Percentiles rank a stretch among this genome's conserved stretches.
Conservation (phyloP, 2,888 invertebrate genomes). For the Adelognathus sp. region DNA sequence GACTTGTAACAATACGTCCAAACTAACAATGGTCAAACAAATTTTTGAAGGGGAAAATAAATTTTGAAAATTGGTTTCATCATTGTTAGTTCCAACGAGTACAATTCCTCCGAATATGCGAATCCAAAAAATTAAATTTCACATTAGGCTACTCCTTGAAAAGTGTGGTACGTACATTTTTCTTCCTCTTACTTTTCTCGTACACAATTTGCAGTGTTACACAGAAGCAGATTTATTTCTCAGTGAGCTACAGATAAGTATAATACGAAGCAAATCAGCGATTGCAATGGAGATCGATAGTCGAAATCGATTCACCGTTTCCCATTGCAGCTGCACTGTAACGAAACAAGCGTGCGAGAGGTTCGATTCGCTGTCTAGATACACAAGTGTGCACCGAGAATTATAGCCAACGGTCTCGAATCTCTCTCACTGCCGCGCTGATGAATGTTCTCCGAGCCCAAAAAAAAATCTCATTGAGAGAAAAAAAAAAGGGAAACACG, state of each 20-base stretch:
- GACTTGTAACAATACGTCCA: background rate
- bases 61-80: no score
- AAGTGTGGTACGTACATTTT: background rate
- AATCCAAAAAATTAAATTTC: background rate
- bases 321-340: background rate
- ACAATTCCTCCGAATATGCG: no score
- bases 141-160: background rate
- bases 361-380: conserved; percentile 24
- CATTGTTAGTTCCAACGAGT: no score
- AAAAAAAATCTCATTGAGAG: background rate
- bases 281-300: conserved; percentile 77
- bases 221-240: conserved; percentile 45
- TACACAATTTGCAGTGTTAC: conserved; percentile 37
- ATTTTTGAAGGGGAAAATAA: background rate
- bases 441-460: background rate
- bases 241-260: conserved; percentile 3
- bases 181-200: no score
- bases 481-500: no score
- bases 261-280: conserved; percentile 72
- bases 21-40: background rate
- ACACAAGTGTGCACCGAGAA: conserved; percentile 12
- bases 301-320: conserved; percentile 62
- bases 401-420: background rate
- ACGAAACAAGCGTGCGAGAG: conserved; percentile 36
- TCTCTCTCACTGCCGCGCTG: background rate